Base-by-base conservation (phyloP, 2,888 invertebrate genomes). In the Magallana nippona region DNA sequence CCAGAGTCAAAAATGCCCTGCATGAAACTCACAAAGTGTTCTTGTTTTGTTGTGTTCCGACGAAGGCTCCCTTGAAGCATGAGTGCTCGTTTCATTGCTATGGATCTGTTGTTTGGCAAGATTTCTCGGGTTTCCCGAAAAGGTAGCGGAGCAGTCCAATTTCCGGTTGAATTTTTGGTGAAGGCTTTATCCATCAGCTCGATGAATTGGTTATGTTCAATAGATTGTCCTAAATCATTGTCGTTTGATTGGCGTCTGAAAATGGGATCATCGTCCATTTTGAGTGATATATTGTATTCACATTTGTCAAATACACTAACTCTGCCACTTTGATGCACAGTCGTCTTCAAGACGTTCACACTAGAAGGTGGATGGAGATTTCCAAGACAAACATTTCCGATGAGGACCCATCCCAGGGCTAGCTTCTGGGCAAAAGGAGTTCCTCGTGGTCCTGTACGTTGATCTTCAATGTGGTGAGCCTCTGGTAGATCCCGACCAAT, bases 61-160 rank as follows among this genome's bases (percentile, higher is more conserved):
- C 5, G 8, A 10, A 87, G 77, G 22, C 80, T 84, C 2, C 15
- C 27, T 27, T 83, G 27, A 15, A 85, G 71, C 2, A 56, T 17
- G 1, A 56, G 57, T 19, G 80, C 84, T 22, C 85, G 71, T 32
- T 80, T 82, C 27, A 84, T 44, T 2, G 85, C 85, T 5, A 78
- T 44, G 10, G 55, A 19, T 15, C 82, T 15, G 57, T 83, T 83
- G 60, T 84, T 85, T 17, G 85, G 86, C n/a, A 86, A 19, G 13
- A 15, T 13, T 62, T 62, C n/a, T 32, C 81, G 62, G n/a, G 55
- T 79, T 8, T 55, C 17, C 19, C 63, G 71, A 80, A 83, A 83
- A 11, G 86, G 85, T 5, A 86, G 77, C 2, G 85, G 84, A 1
- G 85, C 85, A 22, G 57, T 32, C 84, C 85, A 86, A 55, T 80